Base-by-base conservation (phyloP, 2,113 vertebrate species). In the Excalfactoria chinensis region DNA sequence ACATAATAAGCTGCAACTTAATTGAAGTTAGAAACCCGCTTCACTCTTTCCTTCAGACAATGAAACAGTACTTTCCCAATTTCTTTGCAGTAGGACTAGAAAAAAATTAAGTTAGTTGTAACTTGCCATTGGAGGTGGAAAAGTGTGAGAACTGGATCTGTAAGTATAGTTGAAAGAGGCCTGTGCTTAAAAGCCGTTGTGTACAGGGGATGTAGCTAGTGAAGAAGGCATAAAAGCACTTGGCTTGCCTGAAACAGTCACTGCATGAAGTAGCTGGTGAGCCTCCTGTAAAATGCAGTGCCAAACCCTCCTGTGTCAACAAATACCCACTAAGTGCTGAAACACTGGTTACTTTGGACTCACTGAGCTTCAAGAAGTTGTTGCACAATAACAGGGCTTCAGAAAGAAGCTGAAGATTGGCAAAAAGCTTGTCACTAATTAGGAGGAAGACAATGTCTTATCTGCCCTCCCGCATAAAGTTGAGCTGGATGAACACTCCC, bases 381-480 rank as follows among this genome's bases (percentile, higher is more conserved):
- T 66, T 75, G 40, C 44, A 34, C n/a, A 69, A 59, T 4, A 4
- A 26, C 25, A 15, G 12, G 46, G 35, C 15, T 78, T 37, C 40
- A 59, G 20, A 48, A 43, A 53, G 63, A 95, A 87, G 20, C 32
- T 1, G 5, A 22, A 71, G 40, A 21, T 6, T 9, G 6, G 53
- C 62, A 60, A 18, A 53, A 78, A 4, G 16, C 28, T 28, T 44
- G 41, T 28, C 6, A 2, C 26, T 15, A 74, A 2, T 28, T 44
- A 37, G 11, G 44, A 69, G 17, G 48, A 72, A 62, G 21, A 48
- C 2, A 0, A 8, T 0, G 2, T 43, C 48, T 49, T 28, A 28
- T n/a, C 18, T n/a, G 49, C n/a, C 67, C 18, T 58, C 2, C 5
- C 49, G 78, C 35, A 62, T 40, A 81, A 0, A 2, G 44, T 1